Evolutionary conservation across 64 coral and sea anemone species (phyloP).

Genomic region (Cladopsammia gracilis): DNA sequence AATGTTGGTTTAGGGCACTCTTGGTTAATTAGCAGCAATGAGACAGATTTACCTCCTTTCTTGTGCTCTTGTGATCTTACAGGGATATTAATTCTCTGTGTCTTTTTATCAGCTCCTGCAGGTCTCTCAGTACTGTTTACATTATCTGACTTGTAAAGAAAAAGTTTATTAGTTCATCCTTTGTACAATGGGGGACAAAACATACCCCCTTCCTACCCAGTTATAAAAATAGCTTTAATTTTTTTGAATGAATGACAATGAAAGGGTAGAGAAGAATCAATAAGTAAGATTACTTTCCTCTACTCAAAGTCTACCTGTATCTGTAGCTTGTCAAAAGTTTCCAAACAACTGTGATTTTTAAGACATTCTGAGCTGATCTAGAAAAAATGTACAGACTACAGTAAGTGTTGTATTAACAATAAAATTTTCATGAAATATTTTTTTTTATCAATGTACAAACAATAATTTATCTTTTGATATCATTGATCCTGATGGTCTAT

Average conservation of each 20-base stretch:
- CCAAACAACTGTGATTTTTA: not conserved
- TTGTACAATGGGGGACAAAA: too few species aligned
- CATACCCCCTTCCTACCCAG: too few species aligned
- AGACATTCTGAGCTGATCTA: not conserved
- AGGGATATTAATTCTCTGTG: not conserved
- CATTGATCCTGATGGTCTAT: too few species aligned
- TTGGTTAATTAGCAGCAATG: too few species aligned
- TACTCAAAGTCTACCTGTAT: conserved; percentile 7
- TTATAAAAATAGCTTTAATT: too few species aligned
- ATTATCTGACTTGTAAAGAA: conserved; percentile 29
- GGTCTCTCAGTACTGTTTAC: not conserved
- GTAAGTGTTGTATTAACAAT: too few species aligned
- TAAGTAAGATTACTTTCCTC: not conserved
- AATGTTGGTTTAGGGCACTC: too few species aligned
- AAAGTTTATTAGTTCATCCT: not conserved
- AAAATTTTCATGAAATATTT: too few species aligned
- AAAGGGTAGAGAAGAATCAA: too few species aligned
- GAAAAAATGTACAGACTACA: not conserved
- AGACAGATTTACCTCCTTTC: not conserved
- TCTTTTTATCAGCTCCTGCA: not conserved
- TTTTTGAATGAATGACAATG: too few species aligned
- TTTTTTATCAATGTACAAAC: too few species aligned
- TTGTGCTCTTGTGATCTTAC: not conserved
- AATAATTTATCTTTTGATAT: too few species aligned
- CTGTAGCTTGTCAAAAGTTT: conserved; percentile 2